Evolutionary conservation across 2,797 vertebrate genomes (phyloP).

Genomic region (Etheostoma perlongum): DNA sequence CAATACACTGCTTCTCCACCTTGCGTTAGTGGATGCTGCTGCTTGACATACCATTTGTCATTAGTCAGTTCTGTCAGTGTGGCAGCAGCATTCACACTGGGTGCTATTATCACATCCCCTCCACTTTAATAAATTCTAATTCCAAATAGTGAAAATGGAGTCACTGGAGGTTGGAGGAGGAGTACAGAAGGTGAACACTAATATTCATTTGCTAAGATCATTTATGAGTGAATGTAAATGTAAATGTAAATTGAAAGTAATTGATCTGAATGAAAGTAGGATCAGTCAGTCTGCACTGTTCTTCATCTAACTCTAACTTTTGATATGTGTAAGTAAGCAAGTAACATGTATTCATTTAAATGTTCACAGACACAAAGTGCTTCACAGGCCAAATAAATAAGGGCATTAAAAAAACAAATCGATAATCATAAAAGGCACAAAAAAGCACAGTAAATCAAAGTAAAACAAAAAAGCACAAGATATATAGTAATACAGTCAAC

Average conservation of each 20-base stretch:
- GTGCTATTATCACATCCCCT: constrained; percentile 14
- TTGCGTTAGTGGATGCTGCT: background rate
- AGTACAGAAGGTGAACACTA: constrained; percentile 23
- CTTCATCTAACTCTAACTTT: too few species aligned
- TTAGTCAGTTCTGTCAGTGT: background rate
- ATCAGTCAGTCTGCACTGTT: constrained; percentile 9
- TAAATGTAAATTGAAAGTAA: too few species aligned
- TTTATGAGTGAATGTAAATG: constrained; percentile 38
- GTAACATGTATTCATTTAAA: too few species aligned
- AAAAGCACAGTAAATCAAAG: too few species aligned
- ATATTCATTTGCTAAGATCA: constrained; percentile 42
- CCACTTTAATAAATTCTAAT: constrained; percentile 40
- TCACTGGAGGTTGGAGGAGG: constrained; percentile 12
- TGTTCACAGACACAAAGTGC: too few species aligned
- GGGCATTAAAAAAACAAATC: too few species aligned
- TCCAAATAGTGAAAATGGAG: constrained; percentile 21
- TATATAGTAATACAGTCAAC: too few species aligned
- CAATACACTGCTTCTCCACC: constrained; percentile 4
- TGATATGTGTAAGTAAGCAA: background rate
- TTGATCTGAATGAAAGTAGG: constrained; percentile 25
- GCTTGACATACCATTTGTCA: background rate
- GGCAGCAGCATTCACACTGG: background rate
- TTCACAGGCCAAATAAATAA: too few species aligned
- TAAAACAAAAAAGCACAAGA: too few species aligned
- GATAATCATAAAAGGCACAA: too few species aligned